Percentiles rank a stretch among this genome's conserved stretches.
These are phyloP conservation scores for Caenorhabditis drosophilae DNA, from an alignment of 2,888 invertebrate species.

Conservation along the genomic window DNA sequence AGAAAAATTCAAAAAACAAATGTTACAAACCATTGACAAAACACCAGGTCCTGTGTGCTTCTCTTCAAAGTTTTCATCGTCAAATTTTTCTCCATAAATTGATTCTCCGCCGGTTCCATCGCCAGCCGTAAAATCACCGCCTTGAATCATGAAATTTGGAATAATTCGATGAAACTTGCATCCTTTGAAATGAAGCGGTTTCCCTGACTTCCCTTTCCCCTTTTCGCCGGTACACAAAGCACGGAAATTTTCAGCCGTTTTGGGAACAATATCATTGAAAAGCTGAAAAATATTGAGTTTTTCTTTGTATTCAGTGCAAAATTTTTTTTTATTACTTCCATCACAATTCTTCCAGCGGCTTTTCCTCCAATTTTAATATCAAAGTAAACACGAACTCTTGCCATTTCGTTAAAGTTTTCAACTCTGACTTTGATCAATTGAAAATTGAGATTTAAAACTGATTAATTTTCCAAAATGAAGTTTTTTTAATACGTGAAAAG, in stretches of 20 bases:
- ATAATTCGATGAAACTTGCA: conserved; percentile 84
- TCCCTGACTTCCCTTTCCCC: conserved; percentile 76
- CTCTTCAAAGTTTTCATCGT: conserved; percentile 92
- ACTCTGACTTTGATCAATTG: too few species aligned
- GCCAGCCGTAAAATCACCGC: conserved; percentile 85
- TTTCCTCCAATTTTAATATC: conserved; percentile 31
- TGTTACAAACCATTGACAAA: conserved; percentile 92
- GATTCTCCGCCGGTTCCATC: conserved; percentile 88
- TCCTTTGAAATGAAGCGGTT: conserved; percentile 77
- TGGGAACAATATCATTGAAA: conserved; percentile 84
- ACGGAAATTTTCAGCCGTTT: conserved; percentile 84
- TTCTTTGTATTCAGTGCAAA: background rate
- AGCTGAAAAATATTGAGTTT: conserved; percentile 74
- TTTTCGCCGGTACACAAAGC: conserved; percentile 77
- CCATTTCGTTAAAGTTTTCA: too few species aligned
- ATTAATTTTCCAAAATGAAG: too few species aligned
- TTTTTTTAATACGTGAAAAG: too few species aligned
- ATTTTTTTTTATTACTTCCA: conserved; percentile 74
- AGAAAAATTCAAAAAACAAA: background rate
- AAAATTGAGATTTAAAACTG: too few species aligned
- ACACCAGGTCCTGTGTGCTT: conserved; percentile 70
- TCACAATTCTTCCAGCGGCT: conserved; percentile 78
- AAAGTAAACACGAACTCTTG: conserved; percentile 24
- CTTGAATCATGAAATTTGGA: conserved; percentile 82
- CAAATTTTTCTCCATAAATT: conserved; percentile 90